Base-by-base conservation (phyloP, 2,113 vertebrate species). In the Leuciscus idus region DNA sequence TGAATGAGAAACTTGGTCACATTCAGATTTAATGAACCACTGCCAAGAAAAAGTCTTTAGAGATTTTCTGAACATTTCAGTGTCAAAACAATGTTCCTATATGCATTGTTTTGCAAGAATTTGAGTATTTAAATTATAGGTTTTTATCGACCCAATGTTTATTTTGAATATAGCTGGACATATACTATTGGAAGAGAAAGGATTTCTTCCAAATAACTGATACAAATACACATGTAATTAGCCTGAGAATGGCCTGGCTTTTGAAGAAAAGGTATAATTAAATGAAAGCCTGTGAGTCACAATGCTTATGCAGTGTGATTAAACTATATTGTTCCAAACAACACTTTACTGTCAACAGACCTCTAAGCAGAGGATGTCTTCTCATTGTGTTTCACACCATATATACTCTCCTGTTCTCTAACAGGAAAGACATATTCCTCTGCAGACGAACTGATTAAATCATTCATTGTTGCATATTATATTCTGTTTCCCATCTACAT, bases 351-450 rank as follows among this genome's bases (percentile, higher is more conserved):
- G 39, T 26, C 72, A 74, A 52, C 28, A 19, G 15, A 10, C 28
- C 48, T 78, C 50, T 12, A 73, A 73, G 70, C 21, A 39, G 70
- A 46, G 70, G 70, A 73, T 73, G 70, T 46, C 50, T 74, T 48
- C 43, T 74, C 11, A 74, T 26, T n/a, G 39, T 43, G 72, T 74
- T 74, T 74, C 23, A 23, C 70, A 6, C 23, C 39, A 73, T 13
- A 73, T 21, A 73, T 43, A 43, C 23, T 74, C 6, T 74, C 46
- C 33, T 59, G 76, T 59, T 78, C 19, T 55, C 4, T 23, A 36
- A 78, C 19, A 57, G 30, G 0, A 78, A 19, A 57, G 28, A 19
- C 2, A 1, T 36, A 78, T 28, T 17, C 46, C 15, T 57, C 17
- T 23, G 50, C 50, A 36, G 5, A 23, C 52, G 10, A 59, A 39